Percentiles rank a stretch among this genome's conserved stretches.
phyloP scores from a whole-genome alignment of 2,888 invertebrate species.

The Stenolophus ochropezus region DNA sequence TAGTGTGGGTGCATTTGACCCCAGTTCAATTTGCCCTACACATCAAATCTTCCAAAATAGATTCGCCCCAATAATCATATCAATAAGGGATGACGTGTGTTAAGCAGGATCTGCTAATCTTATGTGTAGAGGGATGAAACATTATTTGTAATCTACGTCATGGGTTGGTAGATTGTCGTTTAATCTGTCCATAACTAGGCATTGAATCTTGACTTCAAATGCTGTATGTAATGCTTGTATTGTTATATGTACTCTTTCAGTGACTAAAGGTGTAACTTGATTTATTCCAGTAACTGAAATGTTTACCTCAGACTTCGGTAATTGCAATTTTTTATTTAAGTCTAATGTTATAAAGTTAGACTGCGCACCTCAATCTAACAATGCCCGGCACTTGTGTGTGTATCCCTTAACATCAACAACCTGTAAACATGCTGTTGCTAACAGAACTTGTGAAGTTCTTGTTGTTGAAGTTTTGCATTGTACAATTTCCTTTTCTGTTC shows the following conservation, averaged over 20 bases:
- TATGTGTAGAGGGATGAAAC: not conserved
- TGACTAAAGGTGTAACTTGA: not conserved
- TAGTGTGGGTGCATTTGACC: not conserved
- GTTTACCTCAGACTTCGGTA: not conserved
- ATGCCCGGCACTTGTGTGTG: not conserved
- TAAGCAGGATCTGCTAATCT: slow-evolving; percentile 15
- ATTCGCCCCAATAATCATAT: not conserved
- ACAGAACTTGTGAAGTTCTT: not conserved
- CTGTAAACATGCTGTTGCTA: slow-evolving; percentile 3
- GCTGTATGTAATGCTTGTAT: not conserved
- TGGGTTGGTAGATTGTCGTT: not conserved
- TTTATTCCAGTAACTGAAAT: not conserved
- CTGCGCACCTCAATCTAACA: not conserved
- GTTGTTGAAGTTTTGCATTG: not conserved
- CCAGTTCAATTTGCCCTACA: not conserved
- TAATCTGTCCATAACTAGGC: not conserved
- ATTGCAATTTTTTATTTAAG: not conserved
- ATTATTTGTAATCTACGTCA: not conserved
- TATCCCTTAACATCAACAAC: not conserved
- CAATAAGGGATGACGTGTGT: not conserved
- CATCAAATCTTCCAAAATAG: slow-evolving; percentile 14
- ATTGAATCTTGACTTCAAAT: not conserved
- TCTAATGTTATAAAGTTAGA: not conserved
- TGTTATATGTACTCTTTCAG: too few species aligned
- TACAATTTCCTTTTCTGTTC: not conserved